Conservation (phyloP, 2,888 invertebrate species). For the Drosophila anomelani region DNA sequence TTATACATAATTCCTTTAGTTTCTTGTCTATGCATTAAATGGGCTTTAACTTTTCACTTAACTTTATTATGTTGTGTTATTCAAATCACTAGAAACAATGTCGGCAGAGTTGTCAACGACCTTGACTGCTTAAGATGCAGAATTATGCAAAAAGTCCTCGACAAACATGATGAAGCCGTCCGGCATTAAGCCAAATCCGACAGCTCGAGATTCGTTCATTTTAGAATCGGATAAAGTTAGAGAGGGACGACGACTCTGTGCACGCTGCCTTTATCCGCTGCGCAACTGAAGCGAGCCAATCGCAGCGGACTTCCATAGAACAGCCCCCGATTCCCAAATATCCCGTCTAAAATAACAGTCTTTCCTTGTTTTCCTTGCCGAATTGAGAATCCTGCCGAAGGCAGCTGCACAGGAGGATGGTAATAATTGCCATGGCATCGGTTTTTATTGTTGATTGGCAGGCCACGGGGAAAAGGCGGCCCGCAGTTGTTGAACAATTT, state of each 20-base stretch:
- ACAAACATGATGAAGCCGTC: conserved; percentile 1
- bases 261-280: conserved; percentile 56
- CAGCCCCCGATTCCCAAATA: conserved; percentile 9
- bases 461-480: conserved; percentile 10
- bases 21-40: background rate
- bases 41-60: background rate
- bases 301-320: conserved; percentile 25
- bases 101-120: conserved; percentile 52
- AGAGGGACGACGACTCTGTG: conserved; percentile 61
- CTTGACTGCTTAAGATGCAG: conserved; percentile 60
- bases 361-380: conserved; percentile 41
- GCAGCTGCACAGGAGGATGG: conserved; percentile 48
- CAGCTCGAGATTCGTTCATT: conserved; percentile 61
- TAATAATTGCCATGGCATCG: conserved; percentile 4
- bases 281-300: conserved; percentile 53
- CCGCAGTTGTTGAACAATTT: background rate
- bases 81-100: conserved; percentile 8
- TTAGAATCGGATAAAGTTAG: conserved; percentile 69
- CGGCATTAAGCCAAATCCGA: conserved; percentile 37
- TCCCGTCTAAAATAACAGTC: conserved; percentile 8
- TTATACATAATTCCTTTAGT: background rate
- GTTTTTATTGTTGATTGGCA: conserved; percentile 33
- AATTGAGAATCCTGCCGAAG: conserved; percentile 5
- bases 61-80: conserved; percentile 1
- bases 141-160: conserved; percentile 56